Base-by-base conservation (phyloP, 2,888 invertebrate genomes). In the Hirtodrosophila cameraria region DNA sequence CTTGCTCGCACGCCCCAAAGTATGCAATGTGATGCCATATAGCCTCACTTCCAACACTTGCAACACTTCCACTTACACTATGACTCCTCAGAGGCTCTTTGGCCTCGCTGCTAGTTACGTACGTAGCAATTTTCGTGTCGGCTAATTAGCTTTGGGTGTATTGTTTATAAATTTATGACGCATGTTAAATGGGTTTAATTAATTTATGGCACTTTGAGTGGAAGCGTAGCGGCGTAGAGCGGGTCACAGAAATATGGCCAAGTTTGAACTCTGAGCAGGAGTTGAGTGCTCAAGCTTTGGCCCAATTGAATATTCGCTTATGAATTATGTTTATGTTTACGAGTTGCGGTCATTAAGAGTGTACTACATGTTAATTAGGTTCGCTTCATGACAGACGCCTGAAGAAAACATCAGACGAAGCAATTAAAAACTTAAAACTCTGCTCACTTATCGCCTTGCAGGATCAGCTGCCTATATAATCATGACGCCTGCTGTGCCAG, bases 111-210 rank as follows among this genome's bases (percentile, higher is more conserved):
- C 16, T 33, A 16, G 61, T 45, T 66, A 54, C 64, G 74, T 62
- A 80, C 77, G 65, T 76, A 75, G 77, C 80, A 64, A 76, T 80
- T 82, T 82, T 86, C 86, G 75, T 78, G 83, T 82, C 73, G 79
- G 73, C 87, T 82, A 82, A 82, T 82, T 87, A 87, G 82, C 86
- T 82, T 85, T 70, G 87, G 87, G 87, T 83, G 75, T 85, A 87
- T 75, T 82, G 86, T 82, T 87, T 82, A 85, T 87, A 82, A 87
- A 82, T 82, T 87, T 82, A 87, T 82, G 87, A 86, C 49, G 86
- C 86, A 85, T 87, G 86, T 87, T 87, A 82, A 82, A 82, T 87
- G 82, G 86, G 82, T 82, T 87, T 87, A 82, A 82, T 82, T 82
- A 82, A 85, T 82, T 82, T 85, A 87, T 79, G 86, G 82, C 80